These are phyloP conservation scores for Cyprinus carpio DNA, from an alignment of 2,113 vertebrate genomes.

Conservation along the genomic window DNA sequence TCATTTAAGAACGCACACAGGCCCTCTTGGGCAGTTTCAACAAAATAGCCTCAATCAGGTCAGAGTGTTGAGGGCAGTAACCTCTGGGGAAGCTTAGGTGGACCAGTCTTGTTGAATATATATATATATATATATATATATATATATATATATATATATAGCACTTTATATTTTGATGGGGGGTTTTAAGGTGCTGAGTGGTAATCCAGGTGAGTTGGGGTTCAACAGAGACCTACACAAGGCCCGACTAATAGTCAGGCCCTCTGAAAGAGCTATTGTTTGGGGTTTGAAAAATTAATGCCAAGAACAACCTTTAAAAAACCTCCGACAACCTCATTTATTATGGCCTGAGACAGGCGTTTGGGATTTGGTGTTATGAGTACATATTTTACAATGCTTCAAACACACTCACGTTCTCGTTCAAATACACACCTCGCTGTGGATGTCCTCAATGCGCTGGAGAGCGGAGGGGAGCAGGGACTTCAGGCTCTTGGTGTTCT, in stretches of 20 bases:
- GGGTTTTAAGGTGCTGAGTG: conserved; percentile 14
- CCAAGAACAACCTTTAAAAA: conserved; percentile 77
- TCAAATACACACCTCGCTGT: conserved; percentile 86
- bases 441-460: conserved; percentile 88
- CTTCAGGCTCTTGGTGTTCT: conserved; percentile 74
- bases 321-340: conserved; percentile 73
- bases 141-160: not conserved
- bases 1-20: conserved; percentile 73
- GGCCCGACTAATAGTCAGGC: not conserved
- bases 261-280: conserved; percentile 66
- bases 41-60: conserved; percentile 73
- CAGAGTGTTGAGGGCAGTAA: conserved; percentile 22
- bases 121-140: not conserved
- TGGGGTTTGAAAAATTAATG: conserved; percentile 72
- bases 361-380: conserved; percentile 19
- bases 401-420: not conserved
- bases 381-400: conserved; percentile 18
- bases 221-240: not conserved
- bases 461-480: conserved; percentile 79
- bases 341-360: conserved; percentile 62
- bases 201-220: conserved; percentile 40
- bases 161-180: conserved; percentile 14
- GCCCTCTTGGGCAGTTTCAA: conserved; percentile 73
- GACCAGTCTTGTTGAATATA: not conserved
- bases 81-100: conserved; percentile 42